Conservation (phyloP, 2,888 invertebrate genomes). For the Sycophila texana region DNA sequence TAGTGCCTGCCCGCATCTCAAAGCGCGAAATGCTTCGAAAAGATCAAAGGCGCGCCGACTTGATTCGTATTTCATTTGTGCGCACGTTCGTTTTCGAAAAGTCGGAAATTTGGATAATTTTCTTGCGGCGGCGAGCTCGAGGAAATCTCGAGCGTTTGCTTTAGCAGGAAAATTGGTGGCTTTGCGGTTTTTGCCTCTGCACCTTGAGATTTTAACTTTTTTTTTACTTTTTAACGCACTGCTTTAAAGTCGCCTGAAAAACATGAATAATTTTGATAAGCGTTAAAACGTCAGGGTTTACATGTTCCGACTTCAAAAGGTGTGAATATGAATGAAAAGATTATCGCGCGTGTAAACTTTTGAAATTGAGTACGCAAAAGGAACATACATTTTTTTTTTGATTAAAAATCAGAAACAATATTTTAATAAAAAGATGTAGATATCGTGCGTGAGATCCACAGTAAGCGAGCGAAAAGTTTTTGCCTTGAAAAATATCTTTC, state of each 20-base stretch:
- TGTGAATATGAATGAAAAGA: too few species aligned
- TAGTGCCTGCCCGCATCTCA: neutral
- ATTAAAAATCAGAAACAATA: neutral
- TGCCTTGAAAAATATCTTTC: slow-evolving; percentile 2
- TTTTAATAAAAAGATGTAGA: neutral
- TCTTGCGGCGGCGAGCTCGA: neutral
- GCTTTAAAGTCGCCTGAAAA: too few species aligned
- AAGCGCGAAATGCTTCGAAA: slow-evolving; percentile 2
- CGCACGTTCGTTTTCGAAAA: neutral
- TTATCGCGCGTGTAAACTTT: neutral
- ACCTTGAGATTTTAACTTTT: too few species aligned
- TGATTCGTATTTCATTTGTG: neutral
- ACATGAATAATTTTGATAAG: too few species aligned
- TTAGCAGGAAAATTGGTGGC: too few species aligned
- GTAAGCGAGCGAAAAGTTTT: neutral
- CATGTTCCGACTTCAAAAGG: too few species aligned
- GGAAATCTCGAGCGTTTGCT: too few species aligned
- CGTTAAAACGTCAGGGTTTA: too few species aligned
- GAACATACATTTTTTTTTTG: neutral
- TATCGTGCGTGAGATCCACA: neutral
- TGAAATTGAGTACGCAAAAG: neutral
- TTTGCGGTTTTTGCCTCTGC: too few species aligned
- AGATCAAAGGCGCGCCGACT: neutral
- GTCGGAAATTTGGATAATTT: neutral
- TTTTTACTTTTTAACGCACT: too few species aligned